phyloP scores from a whole-genome alignment of 23 tunicate species.

The Phallusia fumigata region DNA sequence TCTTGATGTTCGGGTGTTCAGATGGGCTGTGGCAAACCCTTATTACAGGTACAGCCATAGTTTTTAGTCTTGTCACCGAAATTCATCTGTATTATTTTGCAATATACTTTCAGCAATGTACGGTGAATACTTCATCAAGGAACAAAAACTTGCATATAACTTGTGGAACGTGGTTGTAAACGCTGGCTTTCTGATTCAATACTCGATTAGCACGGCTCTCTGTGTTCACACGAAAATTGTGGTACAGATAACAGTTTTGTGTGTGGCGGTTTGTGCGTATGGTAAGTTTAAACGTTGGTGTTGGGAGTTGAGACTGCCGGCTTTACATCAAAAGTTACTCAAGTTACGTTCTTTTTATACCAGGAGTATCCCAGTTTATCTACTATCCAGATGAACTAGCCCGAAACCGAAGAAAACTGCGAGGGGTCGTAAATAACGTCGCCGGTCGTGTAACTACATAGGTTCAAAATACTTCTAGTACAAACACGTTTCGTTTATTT shows the following conservation, averaged over 20 bases:
- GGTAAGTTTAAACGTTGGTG: too few relatives aligned
- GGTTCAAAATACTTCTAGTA: too few relatives aligned
- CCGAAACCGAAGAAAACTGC: too few relatives aligned
- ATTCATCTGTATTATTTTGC: background rate
- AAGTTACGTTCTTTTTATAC: too few relatives aligned
- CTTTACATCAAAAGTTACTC: too few relatives aligned
- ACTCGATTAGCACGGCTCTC: background rate
- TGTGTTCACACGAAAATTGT: background rate
- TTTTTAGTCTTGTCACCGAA: background rate
- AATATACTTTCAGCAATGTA: background rate
- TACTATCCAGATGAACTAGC: background rate
- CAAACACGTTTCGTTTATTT: too few relatives aligned
- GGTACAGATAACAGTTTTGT: background rate
- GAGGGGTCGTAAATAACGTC: too few relatives aligned
- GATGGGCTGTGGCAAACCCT: background rate
- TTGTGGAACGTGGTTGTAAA: background rate
- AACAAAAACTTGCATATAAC: background rate
- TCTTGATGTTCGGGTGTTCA: background rate
- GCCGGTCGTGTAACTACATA: too few relatives aligned
- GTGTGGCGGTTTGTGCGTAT: background rate
- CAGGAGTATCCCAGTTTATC: background rate
- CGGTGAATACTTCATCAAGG: slow-evolving; percentile 4
- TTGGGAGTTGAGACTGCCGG: too few relatives aligned
- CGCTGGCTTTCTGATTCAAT: background rate
- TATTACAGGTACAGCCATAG: background rate